phyloP scores from a whole-genome alignment of 2,888 invertebrate genomes.

The Macrophya annulata region DNA sequence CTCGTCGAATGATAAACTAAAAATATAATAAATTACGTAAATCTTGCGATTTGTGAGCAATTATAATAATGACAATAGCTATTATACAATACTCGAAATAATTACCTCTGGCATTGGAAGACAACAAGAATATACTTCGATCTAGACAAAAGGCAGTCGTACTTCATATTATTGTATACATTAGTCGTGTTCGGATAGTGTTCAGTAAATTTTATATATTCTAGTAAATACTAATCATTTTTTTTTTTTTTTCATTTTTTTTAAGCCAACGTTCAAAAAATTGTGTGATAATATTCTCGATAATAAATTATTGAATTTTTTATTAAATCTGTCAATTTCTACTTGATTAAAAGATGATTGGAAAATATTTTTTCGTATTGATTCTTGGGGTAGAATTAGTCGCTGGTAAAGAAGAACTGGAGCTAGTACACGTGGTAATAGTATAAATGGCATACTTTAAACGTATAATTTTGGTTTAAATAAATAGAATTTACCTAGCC shows the following conservation, averaged over 20 bases:
- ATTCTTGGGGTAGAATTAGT: not conserved
- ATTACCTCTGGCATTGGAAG: not conserved
- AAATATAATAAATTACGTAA: too few species aligned
- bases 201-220: too few species aligned
- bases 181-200: too few species aligned
- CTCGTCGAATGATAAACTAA: too few species aligned
- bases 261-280: too few species aligned
- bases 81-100: not conserved
- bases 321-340: not conserved
- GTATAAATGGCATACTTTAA: slow-evolving; percentile 56
- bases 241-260: too few species aligned
- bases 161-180: too few species aligned
- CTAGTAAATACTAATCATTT: too few species aligned
- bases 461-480: not conserved
- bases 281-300: not conserved
- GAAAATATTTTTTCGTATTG: not conserved
- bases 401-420: slow-evolving; percentile 55
- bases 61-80: too few species aligned
- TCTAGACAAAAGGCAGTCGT: too few species aligned
- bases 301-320: not conserved
- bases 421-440: slow-evolving; percentile 69
- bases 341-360: not conserved
- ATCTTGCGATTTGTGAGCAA: too few species aligned
- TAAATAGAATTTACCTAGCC: not conserved
- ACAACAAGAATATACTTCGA: too few species aligned